Evolutionary conservation across 2,113 vertebrate genomes (phyloP), one percentile per base, ranked within the genome.

Genomic region (Hucho hucho): DNA sequence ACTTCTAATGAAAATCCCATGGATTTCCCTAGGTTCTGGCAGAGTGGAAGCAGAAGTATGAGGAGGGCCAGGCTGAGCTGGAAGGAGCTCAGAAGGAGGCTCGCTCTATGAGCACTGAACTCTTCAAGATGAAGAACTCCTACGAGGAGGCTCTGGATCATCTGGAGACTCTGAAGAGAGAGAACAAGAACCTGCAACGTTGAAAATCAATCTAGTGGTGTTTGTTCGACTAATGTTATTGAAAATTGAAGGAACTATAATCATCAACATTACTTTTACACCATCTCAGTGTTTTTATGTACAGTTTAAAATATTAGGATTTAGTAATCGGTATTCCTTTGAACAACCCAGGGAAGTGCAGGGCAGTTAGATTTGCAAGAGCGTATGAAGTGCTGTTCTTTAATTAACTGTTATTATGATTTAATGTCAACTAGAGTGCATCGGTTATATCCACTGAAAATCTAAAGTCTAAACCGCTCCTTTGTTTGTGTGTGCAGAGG

Each of bases 21-120:
- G 12, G 3, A n/a, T 11, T 43, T 69, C 43, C 43, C 28, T 28
- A 69, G 43, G 22, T 69, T 69, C n/a, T 69, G 32, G 37, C 37
- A 6, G 43, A 65, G 1, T 65, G 64, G 64, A 65, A 65, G 64
- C 64, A 65, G 64, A 65, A 65, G 64, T 32, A 28, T 65, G 64
- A 65, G 16, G 64, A 65, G 28, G 5, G 26, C 14, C 26, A 65
- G 14, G 26, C 64, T 16, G 64, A 65, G 64, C 64, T 32, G 64
- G 64, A 65, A 4, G 64, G 64, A 16, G 12, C 64, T 14, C 64
- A 65, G 64, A n/a, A n/a, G n/a, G n/a, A n/a, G n/a, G n/a, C n/a
- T n/a, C n/a, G n/a, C n/a, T n/a, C n/a, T n/a, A n/a, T n/a, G n/a
- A n/a, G n/a, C n/a, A n/a, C n/a, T n/a, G n/a, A n/a, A n/a, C n/a